Percentiles rank a stretch among this genome's conserved stretches.
Evolutionary conservation across 1,140 invertebrate genomes (phyloP).

Genomic region (Nylanderia fulva): DNA sequence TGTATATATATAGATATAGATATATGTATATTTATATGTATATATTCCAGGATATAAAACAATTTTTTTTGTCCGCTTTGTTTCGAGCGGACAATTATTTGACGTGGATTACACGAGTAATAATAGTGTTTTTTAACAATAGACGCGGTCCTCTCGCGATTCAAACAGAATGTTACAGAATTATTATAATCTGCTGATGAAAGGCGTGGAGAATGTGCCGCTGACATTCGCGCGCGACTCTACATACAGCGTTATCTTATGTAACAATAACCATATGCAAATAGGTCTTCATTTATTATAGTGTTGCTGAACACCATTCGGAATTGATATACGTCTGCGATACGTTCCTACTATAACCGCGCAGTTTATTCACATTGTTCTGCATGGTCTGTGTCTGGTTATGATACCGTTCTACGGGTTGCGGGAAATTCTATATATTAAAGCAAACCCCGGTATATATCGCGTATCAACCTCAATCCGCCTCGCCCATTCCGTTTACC

Average conservation of each 20-base stretch:
- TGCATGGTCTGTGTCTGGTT: constrained; percentile 19
- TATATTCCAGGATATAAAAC: constrained; percentile 12
- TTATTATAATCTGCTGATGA: background rate
- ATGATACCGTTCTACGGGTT: constrained; percentile 34
- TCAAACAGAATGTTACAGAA: background rate
- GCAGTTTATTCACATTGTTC: constrained; percentile 49
- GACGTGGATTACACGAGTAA: background rate
- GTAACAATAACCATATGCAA: constrained; percentile 34
- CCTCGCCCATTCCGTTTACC: constrained; percentile 41
- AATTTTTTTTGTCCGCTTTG: constrained; percentile 15
- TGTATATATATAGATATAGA: too few relatives aligned
- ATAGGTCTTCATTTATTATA: constrained; percentile 1
- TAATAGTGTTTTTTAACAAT: background rate
- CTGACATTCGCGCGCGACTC: background rate
- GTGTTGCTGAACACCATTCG: background rate
- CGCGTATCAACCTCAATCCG: constrained; percentile 60
- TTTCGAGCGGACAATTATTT: background rate
- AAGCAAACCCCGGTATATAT: constrained; percentile 29
- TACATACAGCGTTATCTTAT: background rate
- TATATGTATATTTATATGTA: too few relatives aligned
- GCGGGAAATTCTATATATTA: constrained; percentile 54
- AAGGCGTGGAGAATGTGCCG: background rate
- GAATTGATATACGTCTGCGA: constrained; percentile 48
- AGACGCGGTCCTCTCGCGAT: background rate
- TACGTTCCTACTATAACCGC: background rate